Conservation (phyloP, 1,140 invertebrate species). For the Papilio dardanus region DNA sequence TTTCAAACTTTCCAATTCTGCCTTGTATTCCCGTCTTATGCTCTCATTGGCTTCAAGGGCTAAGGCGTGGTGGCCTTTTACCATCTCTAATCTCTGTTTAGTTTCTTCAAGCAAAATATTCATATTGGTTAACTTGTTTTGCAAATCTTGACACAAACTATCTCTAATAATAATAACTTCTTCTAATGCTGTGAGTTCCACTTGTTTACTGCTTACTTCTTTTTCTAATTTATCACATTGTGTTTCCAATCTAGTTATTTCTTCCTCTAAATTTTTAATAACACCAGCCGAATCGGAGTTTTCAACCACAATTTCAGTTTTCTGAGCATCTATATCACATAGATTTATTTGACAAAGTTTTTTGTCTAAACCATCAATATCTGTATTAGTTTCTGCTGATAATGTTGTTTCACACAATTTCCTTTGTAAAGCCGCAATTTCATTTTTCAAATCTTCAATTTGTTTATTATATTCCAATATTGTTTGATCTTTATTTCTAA, state of each 20-base stretch:
- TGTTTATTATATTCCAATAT: conserved; percentile 73
- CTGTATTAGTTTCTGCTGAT: conserved; percentile 44
- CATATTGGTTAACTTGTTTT: conserved; percentile 68
- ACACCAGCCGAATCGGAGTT: conserved; percentile 35
- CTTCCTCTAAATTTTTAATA: conserved; percentile 54
- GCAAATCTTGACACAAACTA: conserved; percentile 74
- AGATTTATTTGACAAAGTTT: conserved; percentile 53
- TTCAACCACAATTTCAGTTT: conserved; percentile 41
- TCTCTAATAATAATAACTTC: conserved; percentile 75
- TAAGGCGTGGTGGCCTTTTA: conserved; percentile 78
- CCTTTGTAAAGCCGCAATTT: conserved; percentile 62
- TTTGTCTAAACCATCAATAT: conserved; percentile 49
- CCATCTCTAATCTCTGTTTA: conserved; percentile 74
- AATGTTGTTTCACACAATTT: conserved; percentile 49
- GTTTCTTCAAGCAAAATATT: conserved; percentile 71
- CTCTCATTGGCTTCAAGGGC: conserved; percentile 80
- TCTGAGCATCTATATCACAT: conserved; percentile 42
- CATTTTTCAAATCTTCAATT: conserved; percentile 73
- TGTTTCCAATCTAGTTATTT: conserved; percentile 61
- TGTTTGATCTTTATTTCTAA: conserved; percentile 74
- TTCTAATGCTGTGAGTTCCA: conserved; percentile 71
- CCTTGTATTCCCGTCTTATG: conserved; percentile 77
- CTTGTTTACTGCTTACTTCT: conserved; percentile 70
- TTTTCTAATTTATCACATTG: conserved; percentile 69
- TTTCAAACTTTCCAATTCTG: conserved; percentile 73